Conservation (phyloP, 2,113 vertebrate genomes). For the Anoura caudifer region DNA sequence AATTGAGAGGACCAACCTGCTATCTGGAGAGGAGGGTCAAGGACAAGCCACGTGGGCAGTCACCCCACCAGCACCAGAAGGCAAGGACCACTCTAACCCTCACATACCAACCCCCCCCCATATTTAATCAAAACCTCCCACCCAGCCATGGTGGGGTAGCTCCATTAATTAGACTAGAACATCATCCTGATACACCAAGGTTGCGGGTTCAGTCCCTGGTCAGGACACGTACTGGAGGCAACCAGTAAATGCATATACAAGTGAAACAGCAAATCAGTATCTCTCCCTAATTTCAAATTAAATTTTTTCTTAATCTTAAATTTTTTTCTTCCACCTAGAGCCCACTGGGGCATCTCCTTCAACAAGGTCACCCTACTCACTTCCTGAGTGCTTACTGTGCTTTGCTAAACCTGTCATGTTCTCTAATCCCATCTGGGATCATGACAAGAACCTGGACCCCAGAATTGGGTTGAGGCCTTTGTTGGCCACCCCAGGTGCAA, state of each 20-base stretch:
- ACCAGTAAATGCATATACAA: too few species aligned
- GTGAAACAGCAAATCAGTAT: too few species aligned
- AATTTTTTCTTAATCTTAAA: too few species aligned
- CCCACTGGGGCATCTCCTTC: neutral
- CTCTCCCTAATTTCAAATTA: too few species aligned
- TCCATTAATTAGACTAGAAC: too few species aligned
- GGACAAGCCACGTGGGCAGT: neutral
- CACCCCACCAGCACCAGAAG: neutral
- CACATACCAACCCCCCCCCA: neutral
- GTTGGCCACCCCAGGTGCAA: neutral
- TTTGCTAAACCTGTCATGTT: neutral
- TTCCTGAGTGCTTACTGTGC: neutral
- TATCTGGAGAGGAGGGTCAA: neutral
- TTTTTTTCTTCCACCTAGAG: neutral
- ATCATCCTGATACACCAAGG: too few species aligned
- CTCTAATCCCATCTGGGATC: neutral
- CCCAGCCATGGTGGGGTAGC: too few species aligned
- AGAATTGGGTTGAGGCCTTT: neutral
- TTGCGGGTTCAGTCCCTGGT: too few species aligned
- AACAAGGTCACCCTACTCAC: neutral
- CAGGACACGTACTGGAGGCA: too few species aligned
- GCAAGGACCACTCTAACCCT: neutral
- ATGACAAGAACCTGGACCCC: neutral
- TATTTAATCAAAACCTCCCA: neutral
- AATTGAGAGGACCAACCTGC: neutral